Percentiles rank a stretch among this genome's conserved stretches.
phyloP scores from a whole-genome alignment of 1,140 invertebrate genomes.

The Solenopsis fugax region DNA sequence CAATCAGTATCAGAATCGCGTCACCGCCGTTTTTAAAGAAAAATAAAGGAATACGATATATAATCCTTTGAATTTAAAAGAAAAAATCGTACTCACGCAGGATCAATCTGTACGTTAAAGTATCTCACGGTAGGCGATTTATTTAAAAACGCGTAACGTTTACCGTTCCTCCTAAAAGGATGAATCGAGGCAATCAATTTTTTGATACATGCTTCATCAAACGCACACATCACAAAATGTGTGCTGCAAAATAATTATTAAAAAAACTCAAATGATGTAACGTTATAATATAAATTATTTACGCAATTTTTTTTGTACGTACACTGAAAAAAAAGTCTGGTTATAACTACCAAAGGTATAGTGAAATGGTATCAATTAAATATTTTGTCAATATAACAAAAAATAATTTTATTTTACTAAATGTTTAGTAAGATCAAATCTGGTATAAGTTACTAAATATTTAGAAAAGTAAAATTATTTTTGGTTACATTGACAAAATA shows the following conservation, averaged over 20 bases:
- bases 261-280: background rate
- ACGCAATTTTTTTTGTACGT: background rate
- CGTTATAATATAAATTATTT: background rate
- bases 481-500: too few species aligned
- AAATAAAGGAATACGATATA: background rate
- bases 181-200: constrained; percentile 4
- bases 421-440: too few species aligned
- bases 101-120: background rate
- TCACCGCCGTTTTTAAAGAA: constrained; percentile 1
- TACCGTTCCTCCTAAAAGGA: background rate
- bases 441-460: too few species aligned
- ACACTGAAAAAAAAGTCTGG: too few species aligned
- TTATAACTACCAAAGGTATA: too few species aligned
- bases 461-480: too few species aligned
- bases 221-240: background rate
- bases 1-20: constrained; percentile 84
- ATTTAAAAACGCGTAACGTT: background rate
- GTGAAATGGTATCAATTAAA: too few species aligned
- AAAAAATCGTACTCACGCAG: background rate
- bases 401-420: too few species aligned
- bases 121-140: background rate
- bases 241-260: background rate
- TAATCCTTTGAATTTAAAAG: constrained; percentile 36
- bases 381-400: too few species aligned
- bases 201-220: background rate